Base-by-base conservation (phyloP, 23 tunicate species). In the Trididemnum nubilum region DNA sequence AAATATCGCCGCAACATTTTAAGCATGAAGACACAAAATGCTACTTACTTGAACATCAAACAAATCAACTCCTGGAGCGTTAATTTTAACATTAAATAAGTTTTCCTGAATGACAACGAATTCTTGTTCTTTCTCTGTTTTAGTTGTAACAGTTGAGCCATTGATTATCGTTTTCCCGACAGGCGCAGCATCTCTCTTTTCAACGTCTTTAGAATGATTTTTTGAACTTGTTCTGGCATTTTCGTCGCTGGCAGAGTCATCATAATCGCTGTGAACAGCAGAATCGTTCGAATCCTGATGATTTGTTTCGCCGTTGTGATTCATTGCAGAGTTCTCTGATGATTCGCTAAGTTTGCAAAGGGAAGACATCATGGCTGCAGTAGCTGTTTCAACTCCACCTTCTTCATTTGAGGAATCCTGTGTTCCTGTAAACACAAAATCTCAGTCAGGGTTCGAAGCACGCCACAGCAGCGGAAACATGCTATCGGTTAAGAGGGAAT, bases 221-320 rank as follows among this genome's bases (percentile, higher is more conserved):
- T 65, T 34, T 33, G 44, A 5, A 7, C n/a, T n/a, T 24, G 24
- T 9, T 32, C 33, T 52, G 23, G 67, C 38, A 54, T 73, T 73
- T 25, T 49, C 85, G 1, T 82, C 82, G 7, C 32, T 44, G 2
- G 77, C 97, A 5, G 65, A 36, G 29, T 85, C 97, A 59, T 91
- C 97, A 30, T 83, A 81, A 51, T 89, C 97, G 57, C 97, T 91
- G 54, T 91, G 97, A 75, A 85, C 76, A 4, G 97, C 97, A 30
- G 97, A 91, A 67, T 91, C 97, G 73, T 91, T 89, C 0, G 97
- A 91, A 34, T 91, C 97, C 49, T 91, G 91, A 21, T 83, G 81
- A 22, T 36, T 65, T 1, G 54, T 51, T 33, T 81, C 81, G 27
- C 85, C 84, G 35, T 70, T 60, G 19, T 3, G 5, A 18, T 64